Evolutionary conservation across 1,140 invertebrate species (phyloP).

Genomic region (Liolophura sinensis): DNA sequence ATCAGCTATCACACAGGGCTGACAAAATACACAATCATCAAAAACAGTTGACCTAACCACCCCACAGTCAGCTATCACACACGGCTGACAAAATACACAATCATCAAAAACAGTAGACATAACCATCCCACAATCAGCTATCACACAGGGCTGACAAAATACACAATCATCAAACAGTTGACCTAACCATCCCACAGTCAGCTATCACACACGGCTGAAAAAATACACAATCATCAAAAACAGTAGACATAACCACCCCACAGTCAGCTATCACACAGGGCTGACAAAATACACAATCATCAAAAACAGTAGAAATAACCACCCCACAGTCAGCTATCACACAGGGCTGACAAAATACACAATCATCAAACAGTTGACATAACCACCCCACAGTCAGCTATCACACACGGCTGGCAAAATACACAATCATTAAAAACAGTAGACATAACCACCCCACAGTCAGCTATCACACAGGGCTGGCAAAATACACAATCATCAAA

Average conservation of each 20-base stretch:
- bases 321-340: not conserved
- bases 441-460: not conserved
- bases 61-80: not conserved
- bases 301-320: not conserved
- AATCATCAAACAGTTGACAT: no score
- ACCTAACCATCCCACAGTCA: not conserved
- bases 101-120: no score
- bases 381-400: conserved; percentile 46
- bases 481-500: no score
- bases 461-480: not conserved
- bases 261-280: conserved; percentile 41
- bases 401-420: conserved; percentile 34
- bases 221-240: no score
- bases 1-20: conserved; percentile 41
- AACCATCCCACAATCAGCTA: conserved; percentile 44
- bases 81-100: not conserved
- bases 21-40: conserved; percentile 3
- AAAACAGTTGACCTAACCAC: not conserved
- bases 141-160: conserved; percentile 34
- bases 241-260: no score
- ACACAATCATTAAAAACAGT: not conserved
- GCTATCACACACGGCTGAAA: not conserved
- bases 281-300: conserved; percentile 18
- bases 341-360: not conserved
- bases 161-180: not conserved